Base-by-base conservation (phyloP, 2,113 vertebrate genomes). In the Excalfactoria chinensis region DNA sequence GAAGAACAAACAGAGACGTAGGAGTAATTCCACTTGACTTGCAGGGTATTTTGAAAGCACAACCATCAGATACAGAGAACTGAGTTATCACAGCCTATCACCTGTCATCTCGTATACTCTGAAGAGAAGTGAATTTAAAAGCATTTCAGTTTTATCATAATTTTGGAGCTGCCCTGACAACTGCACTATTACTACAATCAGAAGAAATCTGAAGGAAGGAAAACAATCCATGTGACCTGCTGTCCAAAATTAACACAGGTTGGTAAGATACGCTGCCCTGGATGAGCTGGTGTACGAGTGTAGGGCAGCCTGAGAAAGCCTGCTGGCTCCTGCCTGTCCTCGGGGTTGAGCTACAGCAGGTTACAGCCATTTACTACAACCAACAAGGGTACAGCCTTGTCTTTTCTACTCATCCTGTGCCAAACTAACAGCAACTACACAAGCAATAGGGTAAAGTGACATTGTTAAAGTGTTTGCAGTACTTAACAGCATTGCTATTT, bases 381-480 rank as follows among this genome's bases (percentile, higher is more conserved):
- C 23, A 76, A 22, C 12, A 4, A 46, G 51, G 40, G 41, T 22
- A 46, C 15, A 26, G 7, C 3, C 1, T 28, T 35, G 67, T 15
- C 46, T 35, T 26, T 48, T 35, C 25, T 49, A 0, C 1, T 63
- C 58, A 37, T 4, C 37, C 7, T 2, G 14, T 5, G 10, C 13
- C 51, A 53, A 67, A 34, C n/a, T 11, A 48, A 17, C 25, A 58
- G 28, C 49, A 74, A 46, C n/a, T 40, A 63, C 6, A 2, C 13
- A 6, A 0, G 1, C 17, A 64, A 35, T 2, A 8, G 2, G 6
- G 4, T 15, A 37, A 56, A 37, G 41, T 6, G 35, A 3, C 10
- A 48, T 28, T 43, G 7, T 7, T 44, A 9, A 40, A 77, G 10
- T 7, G 35, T 26, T 23, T 4, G 10, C 23, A 74, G 23, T 1